Evolutionary conservation across 2,113 vertebrate species (phyloP), one percentile per base, ranked within the genome.

Genomic region (Rhinopomastus cyanomelas): DNA sequence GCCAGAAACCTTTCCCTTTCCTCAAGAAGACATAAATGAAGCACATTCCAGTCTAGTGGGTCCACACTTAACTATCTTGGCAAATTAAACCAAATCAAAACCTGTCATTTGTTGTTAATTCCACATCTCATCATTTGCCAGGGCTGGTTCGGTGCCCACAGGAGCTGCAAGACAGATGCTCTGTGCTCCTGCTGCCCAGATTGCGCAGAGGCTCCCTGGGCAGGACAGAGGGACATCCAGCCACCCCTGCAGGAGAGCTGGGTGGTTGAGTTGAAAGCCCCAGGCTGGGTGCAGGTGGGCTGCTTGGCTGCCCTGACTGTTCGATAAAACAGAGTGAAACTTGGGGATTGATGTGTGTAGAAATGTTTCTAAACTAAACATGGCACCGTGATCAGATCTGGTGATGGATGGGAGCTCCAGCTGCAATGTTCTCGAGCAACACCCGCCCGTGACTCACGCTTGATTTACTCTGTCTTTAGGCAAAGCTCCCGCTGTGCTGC

Each of bases 331-430:
- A 76, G 46, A 84, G 74, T 23, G 9, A 32, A 87, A 71, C 53
- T 27, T 62, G 48, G 18, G 55, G 60, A 74, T 68, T 65, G 85
- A 91, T 64, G 29, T 29, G 21, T 32, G 26, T 48, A 36, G 79
- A 66, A 91, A 80, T 20, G 36, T 55, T 55, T 87, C 78, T 68
- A 66, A 85, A 60, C 75, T 82, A 93, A 92, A 61, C 5, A 3
- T 13, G 18, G 66, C 39, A 57, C 23, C 42, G 37, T 66, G 87
- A 80, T 93, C 79, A 52, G 61, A 23, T 92, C 85, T 91, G 34
- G 75, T 93, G 87, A 80, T 66, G 81, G 74, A 95, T 86, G 77
- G 53, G 53, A 81, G 16, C 86, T 66, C 37, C 9, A 5, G n/a
- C 74, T 64, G 26, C 81, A 87, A 75, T 91, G 30, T 90, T 83